Evolutionary conservation across 2,888 invertebrate species (phyloP).

Genomic region (Heliothis peltigera): DNA sequence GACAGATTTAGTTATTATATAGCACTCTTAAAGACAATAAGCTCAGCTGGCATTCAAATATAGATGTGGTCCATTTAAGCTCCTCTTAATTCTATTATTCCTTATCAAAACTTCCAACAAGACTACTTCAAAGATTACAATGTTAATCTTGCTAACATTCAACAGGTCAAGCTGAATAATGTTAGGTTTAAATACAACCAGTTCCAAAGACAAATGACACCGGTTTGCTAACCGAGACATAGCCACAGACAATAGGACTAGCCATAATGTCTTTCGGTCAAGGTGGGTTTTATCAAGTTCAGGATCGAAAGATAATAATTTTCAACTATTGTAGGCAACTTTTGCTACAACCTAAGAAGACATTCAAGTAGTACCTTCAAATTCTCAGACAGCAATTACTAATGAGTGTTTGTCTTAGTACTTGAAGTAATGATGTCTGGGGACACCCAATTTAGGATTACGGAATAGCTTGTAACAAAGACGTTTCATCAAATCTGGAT

Average conservation of each 20-base stretch:
- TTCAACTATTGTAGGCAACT: neutral
- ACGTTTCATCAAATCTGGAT: neutral
- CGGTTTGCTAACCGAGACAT: constrained; percentile 42
- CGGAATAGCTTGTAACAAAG: neutral
- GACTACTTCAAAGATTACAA: neutral
- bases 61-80: neutral
- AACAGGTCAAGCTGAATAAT: constrained; percentile 31
- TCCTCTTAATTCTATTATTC: neutral
- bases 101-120: neutral
- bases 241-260: constrained; percentile 25
- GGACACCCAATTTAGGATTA: neutral
- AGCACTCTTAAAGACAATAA: too few relatives aligned
- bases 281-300: constrained; percentile 25
- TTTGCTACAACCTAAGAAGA: neutral
- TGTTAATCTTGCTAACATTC: constrained; percentile 4
- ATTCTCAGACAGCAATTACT: neutral
- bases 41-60: too few relatives aligned
- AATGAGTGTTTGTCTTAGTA: neutral
- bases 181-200: constrained; percentile 32
- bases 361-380: neutral
- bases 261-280: constrained; percentile 13
- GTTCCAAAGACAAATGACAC: constrained; percentile 25
- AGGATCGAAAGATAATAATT: constrained; percentile 6
- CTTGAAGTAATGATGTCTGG: neutral
- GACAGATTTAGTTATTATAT: too few relatives aligned